These are phyloP conservation scores for Drosophila differens DNA, from an alignment of 2,888 invertebrate genomes.

Conservation along the genomic window DNA sequence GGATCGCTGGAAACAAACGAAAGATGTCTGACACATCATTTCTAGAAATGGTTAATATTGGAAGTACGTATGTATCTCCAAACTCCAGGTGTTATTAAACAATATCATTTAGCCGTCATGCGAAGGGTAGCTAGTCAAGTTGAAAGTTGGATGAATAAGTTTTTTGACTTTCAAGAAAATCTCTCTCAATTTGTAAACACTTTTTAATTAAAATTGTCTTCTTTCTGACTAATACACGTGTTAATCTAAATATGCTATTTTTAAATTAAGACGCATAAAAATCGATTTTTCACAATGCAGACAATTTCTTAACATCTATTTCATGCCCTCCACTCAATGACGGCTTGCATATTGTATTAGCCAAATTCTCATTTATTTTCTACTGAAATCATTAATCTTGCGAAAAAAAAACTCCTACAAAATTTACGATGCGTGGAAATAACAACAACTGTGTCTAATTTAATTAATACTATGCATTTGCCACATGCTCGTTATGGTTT, in stretches of 20 bases:
- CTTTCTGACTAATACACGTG: background rate
- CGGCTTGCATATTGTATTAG: background rate
- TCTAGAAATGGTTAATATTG: background rate
- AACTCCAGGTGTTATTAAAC: background rate
- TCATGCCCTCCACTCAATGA: background rate
- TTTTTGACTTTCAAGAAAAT: background rate
- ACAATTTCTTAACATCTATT: background rate
- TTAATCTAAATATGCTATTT: background rate
- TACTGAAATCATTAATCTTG: slow-evolving; percentile 17
- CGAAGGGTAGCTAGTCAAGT: background rate
- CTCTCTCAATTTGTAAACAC: background rate
- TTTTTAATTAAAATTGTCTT: background rate
- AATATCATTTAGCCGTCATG: background rate
- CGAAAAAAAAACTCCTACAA: background rate
- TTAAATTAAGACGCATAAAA: background rate
- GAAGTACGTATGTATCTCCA: background rate
- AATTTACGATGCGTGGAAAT: background rate
- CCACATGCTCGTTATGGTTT: slow-evolving; percentile 40
- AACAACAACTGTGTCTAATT: slow-evolving; percentile 29
- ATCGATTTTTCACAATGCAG: background rate
- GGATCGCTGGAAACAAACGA: background rate
- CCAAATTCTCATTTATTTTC: background rate
- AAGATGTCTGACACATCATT: background rate
- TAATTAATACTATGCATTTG: slow-evolving; percentile 36
- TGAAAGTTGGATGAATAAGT: background rate